Percentiles rank a stretch among this genome's conserved stretches.
Evolutionary conservation across 1,140 invertebrate genomes (phyloP).

Genomic region (Microplitis mediator): DNA sequence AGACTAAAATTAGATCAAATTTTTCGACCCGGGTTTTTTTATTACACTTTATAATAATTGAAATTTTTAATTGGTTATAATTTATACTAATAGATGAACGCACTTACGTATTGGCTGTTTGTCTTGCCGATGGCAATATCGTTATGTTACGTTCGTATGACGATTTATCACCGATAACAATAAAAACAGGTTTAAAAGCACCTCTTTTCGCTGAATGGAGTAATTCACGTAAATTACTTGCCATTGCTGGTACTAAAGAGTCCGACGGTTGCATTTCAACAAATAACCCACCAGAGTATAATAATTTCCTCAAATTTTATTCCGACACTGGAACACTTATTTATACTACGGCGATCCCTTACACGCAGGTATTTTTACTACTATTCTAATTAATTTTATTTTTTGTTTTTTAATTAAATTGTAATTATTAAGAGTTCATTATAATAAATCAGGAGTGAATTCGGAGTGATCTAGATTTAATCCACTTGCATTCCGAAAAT

Average conservation of each 20-base stretch:
- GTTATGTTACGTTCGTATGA: conserved; percentile 90
- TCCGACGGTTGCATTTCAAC: conserved; percentile 43
- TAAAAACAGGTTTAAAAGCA: conserved; percentile 82
- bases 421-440: not conserved
- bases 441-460: too few species aligned
- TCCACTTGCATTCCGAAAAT: too few species aligned
- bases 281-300: conserved; percentile 64
- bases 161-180: conserved; percentile 85
- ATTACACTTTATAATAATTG: too few species aligned
- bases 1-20: too few species aligned
- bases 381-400: not conserved
- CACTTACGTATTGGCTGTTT: conserved; percentile 83
- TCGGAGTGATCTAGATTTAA: too few species aligned
- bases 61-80: too few species aligned
- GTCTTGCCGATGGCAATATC: conserved; percentile 86
- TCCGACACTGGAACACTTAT: conserved; percentile 75
- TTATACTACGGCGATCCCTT: conserved; percentile 78
- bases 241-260: conserved; percentile 81
- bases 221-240: conserved; percentile 89
- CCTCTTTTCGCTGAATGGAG: conserved; percentile 93
- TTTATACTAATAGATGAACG: conserved; percentile 53
- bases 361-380: conserved; percentile 66
- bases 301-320: conserved; percentile 80
- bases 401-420: conserved; percentile 1
- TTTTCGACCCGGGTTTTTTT: too few species aligned